phyloP scores from a whole-genome alignment of 1,140 invertebrate genomes.

The Berghia stephanieae region DNA sequence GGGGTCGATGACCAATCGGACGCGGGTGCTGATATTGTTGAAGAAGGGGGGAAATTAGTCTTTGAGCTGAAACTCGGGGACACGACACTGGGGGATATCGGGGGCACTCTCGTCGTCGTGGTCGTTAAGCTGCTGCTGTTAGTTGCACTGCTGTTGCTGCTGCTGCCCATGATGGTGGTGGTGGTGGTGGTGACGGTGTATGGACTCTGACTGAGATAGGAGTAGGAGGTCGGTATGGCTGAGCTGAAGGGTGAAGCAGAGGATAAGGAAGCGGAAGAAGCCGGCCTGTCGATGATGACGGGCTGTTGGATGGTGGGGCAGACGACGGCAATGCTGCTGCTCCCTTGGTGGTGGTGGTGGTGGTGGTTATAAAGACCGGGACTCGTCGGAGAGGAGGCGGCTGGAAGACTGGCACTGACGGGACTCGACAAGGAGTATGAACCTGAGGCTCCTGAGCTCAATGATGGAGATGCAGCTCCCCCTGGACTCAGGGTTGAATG shows the following conservation, averaged over 20 bases:
- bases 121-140: background rate
- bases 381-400: background rate
- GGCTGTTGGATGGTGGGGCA: background rate
- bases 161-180: background rate
- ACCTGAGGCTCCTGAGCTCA: background rate
- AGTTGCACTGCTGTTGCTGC: background rate
- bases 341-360: background rate
- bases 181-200: background rate
- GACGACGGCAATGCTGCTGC: slow-evolving; percentile 26
- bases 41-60: too few species aligned
- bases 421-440: slow-evolving; percentile 18
- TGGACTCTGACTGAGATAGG: slow-evolving; percentile 41
- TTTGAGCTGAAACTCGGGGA: slow-evolving; percentile 33
- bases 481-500: too few species aligned
- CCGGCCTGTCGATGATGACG: background rate
- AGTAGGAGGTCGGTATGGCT: slow-evolving; percentile 48
- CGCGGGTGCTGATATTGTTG: slow-evolving; percentile 48
- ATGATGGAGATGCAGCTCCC: too few species aligned
- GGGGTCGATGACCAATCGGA: slow-evolving; percentile 57
- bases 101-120: background rate
- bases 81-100: slow-evolving; percentile 21
- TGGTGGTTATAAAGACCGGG: background rate
- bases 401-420: slow-evolving; percentile 9
- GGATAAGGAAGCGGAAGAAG: slow-evolving; percentile 13
- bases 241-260: slow-evolving; percentile 40